These are phyloP conservation scores for Rhinichthys klamathensis DNA, from an alignment of 2,113 vertebrate species.

Conservation along the genomic window DNA sequence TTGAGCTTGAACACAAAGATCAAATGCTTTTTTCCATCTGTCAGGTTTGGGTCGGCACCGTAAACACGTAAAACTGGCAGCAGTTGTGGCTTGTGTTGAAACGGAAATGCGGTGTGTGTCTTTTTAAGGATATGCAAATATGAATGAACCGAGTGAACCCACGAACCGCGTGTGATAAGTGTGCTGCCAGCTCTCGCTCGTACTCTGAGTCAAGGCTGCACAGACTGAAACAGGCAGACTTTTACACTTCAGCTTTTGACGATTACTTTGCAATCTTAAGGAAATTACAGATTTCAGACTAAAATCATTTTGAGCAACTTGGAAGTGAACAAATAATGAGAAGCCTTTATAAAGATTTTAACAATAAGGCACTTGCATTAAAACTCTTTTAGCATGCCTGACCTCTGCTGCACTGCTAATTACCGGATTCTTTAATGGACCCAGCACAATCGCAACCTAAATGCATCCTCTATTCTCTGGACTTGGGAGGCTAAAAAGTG, in stretches of 20 bases:
- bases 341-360: conserved; percentile 47
- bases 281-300: conserved; percentile 36
- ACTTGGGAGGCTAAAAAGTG: conserved; percentile 60
- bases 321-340: neutral
- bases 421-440: conserved; percentile 62
- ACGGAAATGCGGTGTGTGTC: conserved; percentile 57
- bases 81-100: conserved; percentile 45
- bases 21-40: conserved; percentile 28
- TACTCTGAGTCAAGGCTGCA: conserved; percentile 54
- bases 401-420: conserved; percentile 68
- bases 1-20: conserved; percentile 19
- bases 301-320: conserved; percentile 27
- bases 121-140: conserved; percentile 63
- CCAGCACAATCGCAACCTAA: conserved; percentile 65
- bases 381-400: conserved; percentile 62
- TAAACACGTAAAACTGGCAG: conserved; percentile 44
- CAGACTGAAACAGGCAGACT: conserved; percentile 41
- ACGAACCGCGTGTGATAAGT: conserved; percentile 45
- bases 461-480: conserved; percentile 62
- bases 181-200: conserved; percentile 34
- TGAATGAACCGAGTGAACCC: conserved; percentile 61
- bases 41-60: conserved; percentile 30
- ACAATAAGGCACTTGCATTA: conserved; percentile 54
- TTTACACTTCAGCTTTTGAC: conserved; percentile 26
- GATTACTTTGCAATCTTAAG: conserved; percentile 9